These are phyloP conservation scores for Dendroctonus valens DNA, from an alignment of 1,140 invertebrate genomes.

Conservation along the genomic window DNA sequence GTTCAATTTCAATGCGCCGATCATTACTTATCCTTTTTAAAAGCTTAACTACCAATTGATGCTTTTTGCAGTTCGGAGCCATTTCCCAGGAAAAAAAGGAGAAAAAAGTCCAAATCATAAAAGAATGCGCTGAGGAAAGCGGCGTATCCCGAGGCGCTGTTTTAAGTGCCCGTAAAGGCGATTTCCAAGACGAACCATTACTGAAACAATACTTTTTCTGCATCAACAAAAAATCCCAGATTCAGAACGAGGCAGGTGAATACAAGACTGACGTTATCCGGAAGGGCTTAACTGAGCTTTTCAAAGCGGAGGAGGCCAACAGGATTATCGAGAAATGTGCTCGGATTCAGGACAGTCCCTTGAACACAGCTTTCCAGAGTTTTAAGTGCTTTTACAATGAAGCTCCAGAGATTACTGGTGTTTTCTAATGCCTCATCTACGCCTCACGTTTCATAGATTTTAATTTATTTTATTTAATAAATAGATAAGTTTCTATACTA, in stretches of 20 bases:
- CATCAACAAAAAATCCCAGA: conserved; percentile 50
- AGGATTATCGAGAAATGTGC: conserved; percentile 20
- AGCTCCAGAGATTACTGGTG: conserved; percentile 4
- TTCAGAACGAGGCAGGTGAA: conserved; percentile 47
- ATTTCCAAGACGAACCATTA: conserved; percentile 48
- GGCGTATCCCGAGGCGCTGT: conserved; percentile 47
- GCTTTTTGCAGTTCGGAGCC: background rate
- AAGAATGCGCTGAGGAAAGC: conserved; percentile 50
- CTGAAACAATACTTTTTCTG: conserved; percentile 49
- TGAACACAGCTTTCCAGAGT: conserved; percentile 12
- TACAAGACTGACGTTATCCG: conserved; percentile 48
- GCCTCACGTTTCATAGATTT: background rate
- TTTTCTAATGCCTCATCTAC: conserved; percentile 7
- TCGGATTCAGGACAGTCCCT: background rate
- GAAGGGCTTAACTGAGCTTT: conserved; percentile 47
- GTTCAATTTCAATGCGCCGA: too few relatives aligned
- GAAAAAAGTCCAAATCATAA: conserved; percentile 32
- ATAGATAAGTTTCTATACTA: background rate
- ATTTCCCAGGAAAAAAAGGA: conserved; percentile 7
- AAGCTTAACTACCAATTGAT: too few relatives aligned
- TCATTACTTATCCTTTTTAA: too few relatives aligned
- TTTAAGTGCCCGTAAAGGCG: conserved; percentile 48
- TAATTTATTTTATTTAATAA: conserved; percentile 6
- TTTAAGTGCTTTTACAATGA: conserved; percentile 21
- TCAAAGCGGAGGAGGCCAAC: conserved; percentile 43